phyloP scores from a whole-genome alignment of 1,140 invertebrate genomes.

The Thereuonema tuberculata region DNA sequence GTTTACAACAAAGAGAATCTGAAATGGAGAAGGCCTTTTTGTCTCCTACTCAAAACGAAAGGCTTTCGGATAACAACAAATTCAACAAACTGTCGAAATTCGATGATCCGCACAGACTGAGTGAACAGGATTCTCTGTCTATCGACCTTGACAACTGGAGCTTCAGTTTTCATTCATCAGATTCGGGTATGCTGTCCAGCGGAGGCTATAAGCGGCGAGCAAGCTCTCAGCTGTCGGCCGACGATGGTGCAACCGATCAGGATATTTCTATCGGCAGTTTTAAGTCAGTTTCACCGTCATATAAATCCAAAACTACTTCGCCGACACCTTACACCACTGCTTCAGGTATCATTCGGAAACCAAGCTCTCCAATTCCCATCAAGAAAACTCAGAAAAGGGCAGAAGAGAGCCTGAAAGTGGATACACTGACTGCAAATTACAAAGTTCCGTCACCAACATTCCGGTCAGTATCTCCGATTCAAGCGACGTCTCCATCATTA shows the following conservation, averaged over 20 bases:
- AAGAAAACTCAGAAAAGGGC: not conserved
- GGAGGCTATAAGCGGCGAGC: slow-evolving; percentile 31
- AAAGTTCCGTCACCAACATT: not conserved
- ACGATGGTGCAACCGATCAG: slow-evolving; percentile 35
- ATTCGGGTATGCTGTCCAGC: slow-evolving; percentile 24
- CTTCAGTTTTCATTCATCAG: slow-evolving; percentile 12
- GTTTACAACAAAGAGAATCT: slow-evolving; percentile 12
- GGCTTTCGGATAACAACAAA: not conserved
- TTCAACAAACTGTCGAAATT: slow-evolving; percentile 9
- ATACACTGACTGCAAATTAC: not conserved
- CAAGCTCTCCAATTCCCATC: slow-evolving; percentile 3
- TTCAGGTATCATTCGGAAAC: not conserved
- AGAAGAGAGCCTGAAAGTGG: not conserved
- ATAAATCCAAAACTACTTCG: slow-evolving; percentile 7
- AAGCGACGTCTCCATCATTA: not conserved
- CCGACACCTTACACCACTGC: slow-evolving; percentile 10
- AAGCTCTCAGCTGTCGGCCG: slow-evolving; percentile 39
- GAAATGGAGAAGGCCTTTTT: not conserved
- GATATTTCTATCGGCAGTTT: slow-evolving; percentile 37
- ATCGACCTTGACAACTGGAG: slow-evolving; percentile 52
- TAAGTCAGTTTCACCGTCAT: slow-evolving; percentile 17
- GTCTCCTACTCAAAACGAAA: not conserved
- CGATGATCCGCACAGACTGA: slow-evolving; percentile 18
- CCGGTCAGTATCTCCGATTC: not conserved
- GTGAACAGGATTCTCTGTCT: slow-evolving; percentile 13